phyloP scores from a whole-genome alignment of 64 coral and sea anemone genomes.

The Pachyseris speciosa region DNA sequence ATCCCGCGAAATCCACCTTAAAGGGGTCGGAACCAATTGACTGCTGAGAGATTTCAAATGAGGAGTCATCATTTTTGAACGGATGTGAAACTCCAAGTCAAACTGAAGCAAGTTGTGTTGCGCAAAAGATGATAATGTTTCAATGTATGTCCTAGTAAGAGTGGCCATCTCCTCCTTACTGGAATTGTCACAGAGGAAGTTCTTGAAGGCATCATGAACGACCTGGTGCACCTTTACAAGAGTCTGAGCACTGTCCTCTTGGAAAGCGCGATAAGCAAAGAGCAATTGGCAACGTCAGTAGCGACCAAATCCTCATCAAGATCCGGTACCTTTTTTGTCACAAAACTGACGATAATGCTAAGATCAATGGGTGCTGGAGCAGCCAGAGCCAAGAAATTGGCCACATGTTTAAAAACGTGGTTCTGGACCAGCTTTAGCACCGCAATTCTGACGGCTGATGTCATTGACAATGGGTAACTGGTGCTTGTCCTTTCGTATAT shows the following conservation, averaged over 20 bases:
- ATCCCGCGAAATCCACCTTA: neutral
- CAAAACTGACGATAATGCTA: constrained; percentile 4
- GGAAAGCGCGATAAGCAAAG: neutral
- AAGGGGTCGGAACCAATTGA: neutral
- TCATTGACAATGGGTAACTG: too few species aligned
- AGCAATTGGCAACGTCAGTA: constrained; percentile 6
- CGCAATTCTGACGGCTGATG: neutral
- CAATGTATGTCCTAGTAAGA: neutral
- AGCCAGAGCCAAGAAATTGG: neutral
- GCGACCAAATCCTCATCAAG: neutral
- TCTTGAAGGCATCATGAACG: neutral
- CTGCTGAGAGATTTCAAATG: neutral
- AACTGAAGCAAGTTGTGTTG: neutral
- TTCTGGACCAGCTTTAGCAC: neutral
- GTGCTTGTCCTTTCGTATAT: neutral
- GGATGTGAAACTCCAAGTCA: constrained; percentile 9
- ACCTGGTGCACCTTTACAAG: neutral
- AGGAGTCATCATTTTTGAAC: neutral
- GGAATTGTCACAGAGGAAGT: neutral
- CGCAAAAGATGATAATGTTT: neutral
- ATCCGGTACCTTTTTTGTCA: too few species aligned
- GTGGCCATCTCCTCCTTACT: neutral
- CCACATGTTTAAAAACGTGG: neutral
- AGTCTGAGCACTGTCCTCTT: neutral
- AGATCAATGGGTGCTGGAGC: neutral